Evolutionary conservation across 1,140 invertebrate species (phyloP).

Genomic region (Oedothorax gibbosus): DNA sequence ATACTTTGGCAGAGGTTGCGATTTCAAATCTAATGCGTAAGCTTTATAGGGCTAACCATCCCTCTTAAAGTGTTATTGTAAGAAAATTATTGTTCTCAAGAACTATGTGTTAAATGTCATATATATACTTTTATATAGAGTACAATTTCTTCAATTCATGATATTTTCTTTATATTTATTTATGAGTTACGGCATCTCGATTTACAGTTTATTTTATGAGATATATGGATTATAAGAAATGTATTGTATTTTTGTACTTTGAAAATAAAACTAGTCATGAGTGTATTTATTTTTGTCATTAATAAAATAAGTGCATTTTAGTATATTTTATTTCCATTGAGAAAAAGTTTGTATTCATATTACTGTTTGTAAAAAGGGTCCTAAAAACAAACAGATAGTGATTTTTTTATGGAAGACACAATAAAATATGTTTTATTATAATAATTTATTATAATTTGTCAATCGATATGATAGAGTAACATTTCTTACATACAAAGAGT

Average conservation of each 20-base stretch:
- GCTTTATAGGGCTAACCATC: no score
- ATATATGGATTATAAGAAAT: constrained; percentile 54
- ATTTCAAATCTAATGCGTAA: no score
- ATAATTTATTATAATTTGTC: no score
- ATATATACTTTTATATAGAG: constrained; percentile 59
- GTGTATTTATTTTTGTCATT: constrained; percentile 20
- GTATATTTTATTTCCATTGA: no score
- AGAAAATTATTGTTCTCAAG: constrained; percentile 30
- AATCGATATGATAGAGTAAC: no score
- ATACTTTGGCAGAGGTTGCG: no score
- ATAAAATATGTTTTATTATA: no score
- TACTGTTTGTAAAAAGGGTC: no score
- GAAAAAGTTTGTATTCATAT: no score
- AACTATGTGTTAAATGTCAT: constrained; percentile 49
- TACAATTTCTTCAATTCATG: constrained; percentile 40
- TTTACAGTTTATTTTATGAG: constrained; percentile 53
- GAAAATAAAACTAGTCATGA: constrained; percentile 52
- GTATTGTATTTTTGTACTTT: constrained; percentile 58
- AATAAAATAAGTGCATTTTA: background rate
- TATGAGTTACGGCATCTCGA: constrained; percentile 55
- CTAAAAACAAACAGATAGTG: no score
- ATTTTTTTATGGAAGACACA: no score
- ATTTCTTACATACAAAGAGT: no score
- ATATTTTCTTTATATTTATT: constrained; percentile 59
- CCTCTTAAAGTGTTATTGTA: constrained; percentile 24